Percentiles rank a stretch among this genome's conserved stretches.
Conservation (phyloP, 2,797 vertebrate genomes). For the Ctenopoma kingsleyae region DNA sequence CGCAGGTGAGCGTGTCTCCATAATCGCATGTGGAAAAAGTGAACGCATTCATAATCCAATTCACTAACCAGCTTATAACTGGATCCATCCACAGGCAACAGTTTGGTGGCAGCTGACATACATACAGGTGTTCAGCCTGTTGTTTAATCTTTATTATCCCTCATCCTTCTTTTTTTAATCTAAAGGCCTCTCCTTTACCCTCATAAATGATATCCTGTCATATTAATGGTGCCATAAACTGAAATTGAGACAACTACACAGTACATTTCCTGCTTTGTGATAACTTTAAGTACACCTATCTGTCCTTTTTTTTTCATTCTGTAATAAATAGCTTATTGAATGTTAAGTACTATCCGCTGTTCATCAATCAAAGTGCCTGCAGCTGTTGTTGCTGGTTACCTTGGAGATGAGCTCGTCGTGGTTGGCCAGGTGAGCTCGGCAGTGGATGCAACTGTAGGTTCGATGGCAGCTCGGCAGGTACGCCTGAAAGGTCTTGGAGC, state of each 20-base stretch:
- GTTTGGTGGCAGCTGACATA: neutral
- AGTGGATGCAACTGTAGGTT: slow-evolving; percentile 99
- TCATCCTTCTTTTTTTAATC: slow-evolving; percentile 12
- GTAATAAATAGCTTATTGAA: slow-evolving; percentile 22
- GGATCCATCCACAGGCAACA: slow-evolving; percentile 52
- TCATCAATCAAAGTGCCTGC: slow-evolving; percentile 5
- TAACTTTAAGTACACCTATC: neutral
- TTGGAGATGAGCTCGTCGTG: slow-evolving; percentile 99
- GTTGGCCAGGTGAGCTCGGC: slow-evolving; percentile 97
- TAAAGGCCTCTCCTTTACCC: neutral
- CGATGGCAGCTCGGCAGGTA: slow-evolving; percentile 97
- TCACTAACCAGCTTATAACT: slow-evolving; percentile 51
- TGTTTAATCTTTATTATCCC: slow-evolving; percentile 23
- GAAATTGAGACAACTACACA: neutral
- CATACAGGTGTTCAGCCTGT: slow-evolving; percentile 47
- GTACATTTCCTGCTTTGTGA: neutral
- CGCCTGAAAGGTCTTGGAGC: slow-evolving; percentile 99
- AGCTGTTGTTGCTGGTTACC: slow-evolving; percentile 79
- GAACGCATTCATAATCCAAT: slow-evolving; percentile 65
- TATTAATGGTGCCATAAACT: neutral
- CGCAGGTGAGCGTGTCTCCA: slow-evolving; percentile 48
- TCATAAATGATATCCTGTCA: neutral
- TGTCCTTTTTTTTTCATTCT: neutral
- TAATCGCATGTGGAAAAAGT: slow-evolving; percentile 53
- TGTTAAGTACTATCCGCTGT: slow-evolving; percentile 11